phyloP scores from a whole-genome alignment of 2,797 vertebrate genomes.

The Leontocebus nigricollis region DNA sequence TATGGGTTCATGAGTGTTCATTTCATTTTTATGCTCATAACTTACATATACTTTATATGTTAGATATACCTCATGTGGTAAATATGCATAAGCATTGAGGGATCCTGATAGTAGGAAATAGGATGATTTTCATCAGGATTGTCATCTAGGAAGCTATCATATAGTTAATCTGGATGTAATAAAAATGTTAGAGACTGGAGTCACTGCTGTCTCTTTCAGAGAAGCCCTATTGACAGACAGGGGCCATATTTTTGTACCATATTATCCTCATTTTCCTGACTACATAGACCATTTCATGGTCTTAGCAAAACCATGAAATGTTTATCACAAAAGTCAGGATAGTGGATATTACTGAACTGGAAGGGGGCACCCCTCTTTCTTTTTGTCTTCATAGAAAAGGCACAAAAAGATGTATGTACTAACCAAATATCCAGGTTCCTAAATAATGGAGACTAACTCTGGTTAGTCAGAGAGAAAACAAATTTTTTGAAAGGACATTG shows the following conservation, averaged over 20 bases:
- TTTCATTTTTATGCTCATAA: neutral
- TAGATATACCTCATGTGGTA: neutral
- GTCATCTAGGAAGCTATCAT: neutral
- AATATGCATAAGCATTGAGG: neutral
- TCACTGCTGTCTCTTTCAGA: neutral
- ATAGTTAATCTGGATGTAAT: neutral
- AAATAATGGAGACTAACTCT: neutral
- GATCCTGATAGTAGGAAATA: neutral
- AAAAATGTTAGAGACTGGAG: neutral
- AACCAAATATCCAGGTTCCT: neutral
- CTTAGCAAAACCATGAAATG: neutral
- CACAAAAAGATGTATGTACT: neutral
- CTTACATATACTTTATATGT: neutral
- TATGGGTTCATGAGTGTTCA: neutral
- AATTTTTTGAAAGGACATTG: neutral
- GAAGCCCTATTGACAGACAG: neutral
- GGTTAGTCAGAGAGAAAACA: conserved; percentile 32
- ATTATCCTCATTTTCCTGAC: neutral
- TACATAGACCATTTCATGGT: neutral
- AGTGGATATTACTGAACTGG: neutral
- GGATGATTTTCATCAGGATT: neutral
- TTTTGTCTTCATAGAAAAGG: neutral
- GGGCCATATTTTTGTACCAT: neutral
- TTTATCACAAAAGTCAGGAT: neutral
- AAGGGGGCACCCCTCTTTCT: neutral